Conservation (phyloP, 2,888 invertebrate genomes). For the Teleogryllus oceanicus region DNA sequence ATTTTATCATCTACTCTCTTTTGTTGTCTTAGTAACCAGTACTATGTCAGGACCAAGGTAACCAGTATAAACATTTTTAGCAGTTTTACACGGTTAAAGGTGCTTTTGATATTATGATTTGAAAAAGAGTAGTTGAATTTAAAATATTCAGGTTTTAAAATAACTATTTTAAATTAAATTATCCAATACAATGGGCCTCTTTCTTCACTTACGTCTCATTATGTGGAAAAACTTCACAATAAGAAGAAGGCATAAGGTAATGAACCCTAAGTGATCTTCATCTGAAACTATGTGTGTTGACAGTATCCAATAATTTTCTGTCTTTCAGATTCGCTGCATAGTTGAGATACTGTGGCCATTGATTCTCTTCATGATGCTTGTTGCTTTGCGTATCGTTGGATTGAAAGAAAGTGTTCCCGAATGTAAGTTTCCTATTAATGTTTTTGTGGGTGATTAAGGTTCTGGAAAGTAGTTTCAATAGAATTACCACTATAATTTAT, state of each 20-base stretch:
- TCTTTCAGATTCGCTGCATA: not conserved
- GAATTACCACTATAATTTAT: too few species aligned
- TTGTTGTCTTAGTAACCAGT: too few species aligned
- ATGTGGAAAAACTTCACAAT: slow-evolving; percentile 3
- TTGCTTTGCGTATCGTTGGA: not conserved
- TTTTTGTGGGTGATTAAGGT: not conserved
- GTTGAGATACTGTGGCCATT: not conserved
- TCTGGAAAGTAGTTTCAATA: not conserved
- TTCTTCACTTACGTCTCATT: not conserved
- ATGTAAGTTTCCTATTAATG: not conserved
- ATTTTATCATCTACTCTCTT: too few species aligned
- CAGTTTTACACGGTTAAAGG: too few species aligned
- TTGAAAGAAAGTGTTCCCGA: not conserved
- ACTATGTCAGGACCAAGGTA: too few species aligned
- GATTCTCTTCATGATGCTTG: not conserved
- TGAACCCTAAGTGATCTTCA: not conserved
- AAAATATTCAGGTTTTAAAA: too few species aligned
- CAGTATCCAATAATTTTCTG: not conserved
- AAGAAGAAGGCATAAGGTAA: not conserved
- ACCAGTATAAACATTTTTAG: too few species aligned
- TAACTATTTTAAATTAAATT: too few species aligned
- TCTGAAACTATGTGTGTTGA: not conserved
- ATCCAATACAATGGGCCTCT: not conserved
- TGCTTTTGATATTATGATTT: too few species aligned
- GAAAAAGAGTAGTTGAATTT: too few species aligned